phyloP scores from a whole-genome alignment of 2,888 invertebrate genomes.

The Drosophila kambysellisi region DNA sequence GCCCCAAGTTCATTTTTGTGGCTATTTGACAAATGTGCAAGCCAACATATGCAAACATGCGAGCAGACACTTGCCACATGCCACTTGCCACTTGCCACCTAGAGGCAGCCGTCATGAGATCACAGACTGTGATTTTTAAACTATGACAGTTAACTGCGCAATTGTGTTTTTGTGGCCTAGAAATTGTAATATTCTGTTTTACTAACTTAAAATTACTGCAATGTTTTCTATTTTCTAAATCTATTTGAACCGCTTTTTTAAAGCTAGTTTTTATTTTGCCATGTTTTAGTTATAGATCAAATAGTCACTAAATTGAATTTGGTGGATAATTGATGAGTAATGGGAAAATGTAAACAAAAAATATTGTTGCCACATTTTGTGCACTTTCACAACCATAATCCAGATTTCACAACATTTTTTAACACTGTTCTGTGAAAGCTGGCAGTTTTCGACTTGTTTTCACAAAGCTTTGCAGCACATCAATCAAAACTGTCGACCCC shows the following conservation, averaged over 20 bases:
- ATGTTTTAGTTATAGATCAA: not conserved
- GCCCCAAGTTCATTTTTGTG: conserved; percentile 2
- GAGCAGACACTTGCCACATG: not conserved
- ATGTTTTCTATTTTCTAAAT: not conserved
- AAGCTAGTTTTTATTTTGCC: not conserved
- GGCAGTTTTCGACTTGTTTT: not conserved
- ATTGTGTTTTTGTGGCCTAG: not conserved
- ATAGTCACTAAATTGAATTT: not conserved
- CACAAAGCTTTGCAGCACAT: conserved; percentile 1
- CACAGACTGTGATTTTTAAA: not conserved
- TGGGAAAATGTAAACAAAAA: not conserved
- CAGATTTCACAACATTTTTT: not conserved
- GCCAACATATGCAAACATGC: conserved; percentile 33
- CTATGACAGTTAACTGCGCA: not conserved
- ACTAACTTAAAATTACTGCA: not conserved
- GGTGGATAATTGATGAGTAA: not conserved
- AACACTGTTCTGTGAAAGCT: not conserved
- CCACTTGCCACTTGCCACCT: not conserved
- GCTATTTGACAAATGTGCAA: conserved; percentile 39
- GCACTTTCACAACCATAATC: not conserved
- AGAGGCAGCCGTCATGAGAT: not conserved
- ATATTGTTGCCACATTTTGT: not conserved
- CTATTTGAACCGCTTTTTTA: not conserved
- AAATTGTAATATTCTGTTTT: not conserved
- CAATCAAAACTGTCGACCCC: conserved; percentile 25